A percentile compares a stretch with the other conserved stretches of the same genome.
phyloP scores from a whole-genome alignment of 2,888 invertebrate species.

The Sphaerophoria taeniata region DNA sequence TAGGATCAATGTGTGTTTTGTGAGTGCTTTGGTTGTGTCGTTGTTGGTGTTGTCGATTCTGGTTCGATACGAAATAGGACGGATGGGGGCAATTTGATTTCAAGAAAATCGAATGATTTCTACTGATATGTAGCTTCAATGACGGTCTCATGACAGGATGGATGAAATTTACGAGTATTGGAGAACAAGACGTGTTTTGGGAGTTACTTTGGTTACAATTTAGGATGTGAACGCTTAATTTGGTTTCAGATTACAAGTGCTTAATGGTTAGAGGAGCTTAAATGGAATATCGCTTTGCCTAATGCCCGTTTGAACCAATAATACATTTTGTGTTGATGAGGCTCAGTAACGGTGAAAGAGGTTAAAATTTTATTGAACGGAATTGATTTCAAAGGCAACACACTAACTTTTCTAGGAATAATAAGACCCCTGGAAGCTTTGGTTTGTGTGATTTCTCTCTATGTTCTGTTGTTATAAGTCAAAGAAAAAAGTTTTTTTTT shows the following conservation, averaged over 20 bases:
- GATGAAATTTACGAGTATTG: background rate
- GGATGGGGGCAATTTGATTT: conserved; percentile 59
- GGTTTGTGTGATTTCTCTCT: too few species aligned
- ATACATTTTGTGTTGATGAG: too few species aligned
- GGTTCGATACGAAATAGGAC: background rate
- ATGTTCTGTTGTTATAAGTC: too few species aligned
- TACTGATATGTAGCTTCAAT: background rate
- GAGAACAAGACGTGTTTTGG: background rate
- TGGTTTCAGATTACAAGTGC: conserved; percentile 1
- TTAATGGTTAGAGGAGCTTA: conserved; percentile 3
- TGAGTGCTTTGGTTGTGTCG: conserved; percentile 21
- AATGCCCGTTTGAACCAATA: background rate
- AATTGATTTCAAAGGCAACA: too few species aligned
- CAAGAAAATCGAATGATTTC: conserved; percentile 42
- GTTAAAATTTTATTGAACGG: too few species aligned
- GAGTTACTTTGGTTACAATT: conserved; percentile 5
- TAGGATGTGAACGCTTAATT: conserved; percentile 2
- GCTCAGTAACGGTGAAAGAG: too few species aligned
- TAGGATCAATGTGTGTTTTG: conserved; percentile 66
- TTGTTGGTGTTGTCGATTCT: conserved; percentile 8
- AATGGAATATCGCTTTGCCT: background rate
- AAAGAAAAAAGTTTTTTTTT: too few species aligned
- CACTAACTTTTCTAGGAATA: too few species aligned
- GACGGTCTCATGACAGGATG: background rate
- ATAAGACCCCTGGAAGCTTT: too few species aligned